These are phyloP conservation scores for Strongylocentrotus purpuratus DNA, from an alignment of 35 echinoderm and acorn worm genomes.

Conservation along the genomic window DNA sequence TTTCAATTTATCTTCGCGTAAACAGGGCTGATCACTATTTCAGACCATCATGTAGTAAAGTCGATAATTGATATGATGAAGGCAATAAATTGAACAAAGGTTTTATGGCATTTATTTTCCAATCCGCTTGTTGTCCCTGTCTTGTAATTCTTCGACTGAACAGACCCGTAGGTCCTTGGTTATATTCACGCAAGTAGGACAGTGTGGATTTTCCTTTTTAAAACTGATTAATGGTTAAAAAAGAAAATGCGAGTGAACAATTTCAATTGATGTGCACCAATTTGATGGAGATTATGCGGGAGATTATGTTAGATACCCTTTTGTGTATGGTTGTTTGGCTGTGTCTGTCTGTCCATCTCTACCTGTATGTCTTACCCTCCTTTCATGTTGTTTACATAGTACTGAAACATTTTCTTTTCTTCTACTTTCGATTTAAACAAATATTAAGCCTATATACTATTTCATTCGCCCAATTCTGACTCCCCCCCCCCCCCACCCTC, in stretches of 20 bases:
- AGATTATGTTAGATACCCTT: background rate
- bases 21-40: background rate
- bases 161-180: background rate
- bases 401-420: background rate
- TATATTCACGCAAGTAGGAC: background rate
- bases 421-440: background rate
- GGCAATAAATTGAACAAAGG: background rate
- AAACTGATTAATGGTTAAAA: background rate
- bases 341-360: background rate
- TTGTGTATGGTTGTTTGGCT: background rate
- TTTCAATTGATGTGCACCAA: background rate
- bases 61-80: conserved; percentile 19
- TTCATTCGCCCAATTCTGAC: background rate
- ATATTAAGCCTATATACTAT: background rate
- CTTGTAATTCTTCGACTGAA: background rate
- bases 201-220: background rate
- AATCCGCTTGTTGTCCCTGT: background rate
- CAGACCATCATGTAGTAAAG: background rate
- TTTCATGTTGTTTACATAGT: background rate
- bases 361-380: background rate
- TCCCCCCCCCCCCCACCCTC: background rate
- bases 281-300: background rate
- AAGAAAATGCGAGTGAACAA: background rate
- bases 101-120: conserved; percentile 2
- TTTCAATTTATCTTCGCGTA: background rate